Base-by-base conservation (phyloP, 2,113 vertebrate genomes). In the Caranx ignobilis region DNA sequence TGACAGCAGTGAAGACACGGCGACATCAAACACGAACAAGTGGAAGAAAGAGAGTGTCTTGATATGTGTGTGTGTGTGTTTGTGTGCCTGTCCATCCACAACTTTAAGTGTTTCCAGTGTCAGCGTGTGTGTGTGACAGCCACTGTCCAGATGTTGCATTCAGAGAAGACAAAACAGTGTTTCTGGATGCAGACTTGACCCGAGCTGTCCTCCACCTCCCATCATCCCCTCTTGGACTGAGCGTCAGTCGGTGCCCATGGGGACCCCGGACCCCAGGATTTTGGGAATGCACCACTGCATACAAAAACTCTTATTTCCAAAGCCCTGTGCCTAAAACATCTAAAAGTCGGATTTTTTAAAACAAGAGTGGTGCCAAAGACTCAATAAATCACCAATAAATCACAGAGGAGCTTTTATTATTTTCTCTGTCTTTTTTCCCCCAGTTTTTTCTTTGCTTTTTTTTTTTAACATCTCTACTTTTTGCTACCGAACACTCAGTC, bases 281-380 rank as follows among this genome's bases (percentile, higher is more conserved):
- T 61, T 89, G 84, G 72, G 88, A 79, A 79, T 59, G 75, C 84
- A 89, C 80, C 88, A 62, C 78, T 63, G 77, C 55, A 26, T 41
- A 65, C 67, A 87, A 85, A 87, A 89, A 86, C 72, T 81, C 31
- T 10, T 10, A 45, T 94, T 94, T 94, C 94, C 93, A 95, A 90
- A 88, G 77, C 31, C n/a, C 75, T 54, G 82, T 94, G 93, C 93
- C 94, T 95, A 94, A 95, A 94, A 95, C 87, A 94, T 92, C 92
- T 90, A 83, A 91, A 94, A 94, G 43, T 91, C 68, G 43, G 86
- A 93, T 93, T 91, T 90, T 90, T 90, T 39, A 90, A 95, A 95
- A 94, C 91, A 95, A 89, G 26, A 41, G 19, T 72, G 1, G 37
- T 2, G 93, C 93, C 94, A 95, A 93, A 89, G 81, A 93, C 89